A percentile compares a stretch with the other conserved stretches of the same genome.
phyloP scores from a whole-genome alignment of 2,797 vertebrate species.

The Bovichtus diacanthus region DNA sequence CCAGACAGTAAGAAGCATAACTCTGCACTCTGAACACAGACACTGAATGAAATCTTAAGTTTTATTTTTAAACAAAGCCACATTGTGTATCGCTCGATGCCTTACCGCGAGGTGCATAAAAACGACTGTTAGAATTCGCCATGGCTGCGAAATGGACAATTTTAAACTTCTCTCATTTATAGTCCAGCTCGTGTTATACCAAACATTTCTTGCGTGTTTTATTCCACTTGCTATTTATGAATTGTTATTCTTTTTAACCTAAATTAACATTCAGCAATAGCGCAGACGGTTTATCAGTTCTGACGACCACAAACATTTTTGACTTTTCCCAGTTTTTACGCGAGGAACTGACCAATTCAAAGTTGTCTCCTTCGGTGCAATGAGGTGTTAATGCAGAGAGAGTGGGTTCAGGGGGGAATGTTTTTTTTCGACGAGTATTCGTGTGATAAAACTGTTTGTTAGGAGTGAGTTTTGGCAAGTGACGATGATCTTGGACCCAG shows the following conservation, averaged over 20 bases:
- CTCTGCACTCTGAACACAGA: slow-evolving; percentile 53
- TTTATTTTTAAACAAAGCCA: slow-evolving; percentile 32
- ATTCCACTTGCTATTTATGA: slow-evolving; percentile 87
- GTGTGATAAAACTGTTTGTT: slow-evolving; percentile 2
- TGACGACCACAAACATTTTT: slow-evolving; percentile 8
- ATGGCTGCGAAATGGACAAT: slow-evolving; percentile 20
- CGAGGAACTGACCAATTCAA: slow-evolving; percentile 79
- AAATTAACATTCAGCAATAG: slow-evolving; percentile 81
- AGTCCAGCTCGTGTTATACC: slow-evolving; percentile 47
- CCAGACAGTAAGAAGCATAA: slow-evolving; percentile 33
- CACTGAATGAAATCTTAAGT: slow-evolving; percentile 48
- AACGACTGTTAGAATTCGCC: slow-evolving; percentile 39
- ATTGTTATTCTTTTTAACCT: slow-evolving; percentile 53
- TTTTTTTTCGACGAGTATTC: slow-evolving; percentile 24
- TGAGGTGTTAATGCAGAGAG: slow-evolving; percentile 75
- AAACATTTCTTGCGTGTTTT: slow-evolving; percentile 59
- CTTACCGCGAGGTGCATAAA: slow-evolving; percentile 46
- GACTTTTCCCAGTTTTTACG: slow-evolving; percentile 25
- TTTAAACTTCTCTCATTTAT: slow-evolving; percentile 15
- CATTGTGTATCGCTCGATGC: slow-evolving; percentile 44
- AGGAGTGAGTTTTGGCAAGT: slow-evolving; percentile 43
- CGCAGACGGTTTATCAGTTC: not conserved
- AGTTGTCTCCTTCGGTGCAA: slow-evolving; percentile 90
- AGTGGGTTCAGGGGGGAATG: slow-evolving; percentile 20
- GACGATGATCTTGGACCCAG: slow-evolving; percentile 19